Conservation (phyloP, 1,140 invertebrate genomes). For the Drosophila littoralis region DNA sequence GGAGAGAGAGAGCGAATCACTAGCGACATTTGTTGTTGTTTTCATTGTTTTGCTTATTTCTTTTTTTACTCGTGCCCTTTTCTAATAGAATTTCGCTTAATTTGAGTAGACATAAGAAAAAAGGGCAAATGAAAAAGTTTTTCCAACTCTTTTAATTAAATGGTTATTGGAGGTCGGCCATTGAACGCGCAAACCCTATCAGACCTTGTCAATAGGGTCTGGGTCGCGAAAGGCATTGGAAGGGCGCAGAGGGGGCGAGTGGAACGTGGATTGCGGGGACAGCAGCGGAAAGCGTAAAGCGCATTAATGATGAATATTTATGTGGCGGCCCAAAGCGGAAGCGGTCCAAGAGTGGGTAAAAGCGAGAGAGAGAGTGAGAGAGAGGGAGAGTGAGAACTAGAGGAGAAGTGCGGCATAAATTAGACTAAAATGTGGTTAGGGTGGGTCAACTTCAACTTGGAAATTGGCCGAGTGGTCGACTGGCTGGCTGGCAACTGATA, state of each 20-base stretch:
- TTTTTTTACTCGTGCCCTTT: conserved; percentile 47
- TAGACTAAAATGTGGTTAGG: conserved; percentile 72
- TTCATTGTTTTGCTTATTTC: conserved; percentile 71
- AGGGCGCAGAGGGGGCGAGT: neutral
- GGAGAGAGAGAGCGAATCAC: conserved; percentile 14
- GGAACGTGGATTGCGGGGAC: neutral
- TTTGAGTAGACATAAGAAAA: conserved; percentile 58
- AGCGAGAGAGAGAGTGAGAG: conserved; percentile 19
- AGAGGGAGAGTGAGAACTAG: conserved; percentile 15
- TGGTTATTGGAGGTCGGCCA: conserved; percentile 68
- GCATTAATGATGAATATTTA: conserved; percentile 83
- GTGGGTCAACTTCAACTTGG: conserved; percentile 45
- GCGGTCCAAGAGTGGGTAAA: conserved; percentile 12
- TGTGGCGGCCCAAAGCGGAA: conserved; percentile 73
- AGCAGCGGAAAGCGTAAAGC: conserved; percentile 70
- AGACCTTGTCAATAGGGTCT: conserved; percentile 66
- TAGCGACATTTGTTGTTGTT: conserved; percentile 61
- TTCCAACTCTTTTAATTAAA: conserved; percentile 82
- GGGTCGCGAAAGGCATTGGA: neutral
- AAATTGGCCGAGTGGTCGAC: conserved; percentile 40
- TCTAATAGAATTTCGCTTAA: conserved; percentile 83
- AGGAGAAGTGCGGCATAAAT: conserved; percentile 71
- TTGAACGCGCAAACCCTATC: conserved; percentile 47
- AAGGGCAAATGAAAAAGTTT: conserved; percentile 65
- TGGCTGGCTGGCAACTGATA: conserved; percentile 42